phyloP scores from a whole-genome alignment of 1,140 invertebrate genomes.

The Glossosoma conforme region DNA sequence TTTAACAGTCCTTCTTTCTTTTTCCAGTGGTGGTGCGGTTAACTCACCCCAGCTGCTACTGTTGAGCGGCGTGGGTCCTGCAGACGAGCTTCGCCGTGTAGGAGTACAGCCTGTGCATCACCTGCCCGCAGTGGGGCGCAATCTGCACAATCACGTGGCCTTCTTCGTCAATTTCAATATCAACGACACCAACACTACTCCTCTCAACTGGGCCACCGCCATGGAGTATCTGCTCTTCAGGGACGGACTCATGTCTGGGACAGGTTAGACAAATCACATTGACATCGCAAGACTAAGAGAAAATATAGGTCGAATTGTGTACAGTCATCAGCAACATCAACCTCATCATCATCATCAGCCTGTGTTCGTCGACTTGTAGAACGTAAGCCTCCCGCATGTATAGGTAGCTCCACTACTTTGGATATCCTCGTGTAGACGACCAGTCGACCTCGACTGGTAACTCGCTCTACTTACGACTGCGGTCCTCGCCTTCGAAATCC shows the following conservation, averaged over 20 bases:
- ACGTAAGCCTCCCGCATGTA: too few species aligned
- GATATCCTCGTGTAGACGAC: too few species aligned
- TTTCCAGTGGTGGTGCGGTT: conserved; percentile 59
- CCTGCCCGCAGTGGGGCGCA: conserved; percentile 79
- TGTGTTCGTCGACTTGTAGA: too few species aligned
- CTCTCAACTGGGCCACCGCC: conserved; percentile 81
- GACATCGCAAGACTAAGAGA: too few species aligned
- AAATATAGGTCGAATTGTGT: too few species aligned
- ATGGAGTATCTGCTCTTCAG: conserved; percentile 81
- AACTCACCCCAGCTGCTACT: conserved; percentile 80
- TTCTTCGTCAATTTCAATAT: conserved; percentile 72
- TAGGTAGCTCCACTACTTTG: too few species aligned
- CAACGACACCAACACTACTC: conserved; percentile 75
- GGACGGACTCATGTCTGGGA: conserved; percentile 80
- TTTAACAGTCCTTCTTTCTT: background rate
- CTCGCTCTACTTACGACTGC: too few species aligned
- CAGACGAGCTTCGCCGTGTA: conserved; percentile 57
- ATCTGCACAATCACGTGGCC: conserved; percentile 84
- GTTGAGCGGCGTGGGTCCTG: conserved; percentile 76
- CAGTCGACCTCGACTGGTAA: too few species aligned
- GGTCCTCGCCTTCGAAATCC: too few species aligned
- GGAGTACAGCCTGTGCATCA: conserved; percentile 65
- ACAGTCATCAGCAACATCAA: too few species aligned
- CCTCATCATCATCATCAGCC: too few species aligned
- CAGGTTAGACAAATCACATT: conserved; percentile 59